Base-by-base conservation (phyloP, 2,888 invertebrate genomes). In the Andrena trimmerana region DNA sequence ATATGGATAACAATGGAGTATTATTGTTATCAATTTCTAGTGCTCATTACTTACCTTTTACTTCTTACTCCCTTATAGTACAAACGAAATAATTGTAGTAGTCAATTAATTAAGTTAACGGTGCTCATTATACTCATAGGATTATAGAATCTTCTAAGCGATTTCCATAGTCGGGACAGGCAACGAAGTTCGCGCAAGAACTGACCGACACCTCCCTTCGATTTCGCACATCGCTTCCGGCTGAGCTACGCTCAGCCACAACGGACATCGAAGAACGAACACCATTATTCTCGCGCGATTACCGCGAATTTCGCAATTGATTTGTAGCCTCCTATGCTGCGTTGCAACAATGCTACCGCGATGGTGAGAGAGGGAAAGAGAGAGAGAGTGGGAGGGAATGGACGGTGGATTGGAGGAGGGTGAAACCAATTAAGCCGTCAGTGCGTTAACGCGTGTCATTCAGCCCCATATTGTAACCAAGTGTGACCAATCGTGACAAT, bases 391-490 rank as follows among this genome's bases (percentile, higher is more conserved):
- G 16, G 42, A 1, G 71, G 60, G 29, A 24, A 31, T 29, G 66
- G 48, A 10, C 54, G 42, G 48, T 52, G 67, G 66, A 54, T 50
- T 57, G 66, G 78, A 57, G 59, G 71, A 75, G 86, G 84, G 83
- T 69, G 82, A 75, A 89, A 86, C 88, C 89, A 89, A 89, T 89
- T 89, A 89, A 89, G 84, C 88, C 89, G 89, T 88, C 88, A 89
- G 89, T 89, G 89, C 89, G 89, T 89, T 89, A 89, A 89, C 89
- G 89, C 89, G 88, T 89, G 89, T 89, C 89, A 89, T 86, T 89
- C 86, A 80, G 80, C 69, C 81, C 86, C 89, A 88, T 89, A 89
- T 89, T 89, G 89, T 89, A 89, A 88, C 86, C 82, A 88, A 89
- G 88, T 88, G 88, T 87, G 86, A 86, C 87, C 88, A 83, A 84